phyloP scores from a whole-genome alignment of 2,797 vertebrate genomes.

The Steatocranus sp. region DNA sequence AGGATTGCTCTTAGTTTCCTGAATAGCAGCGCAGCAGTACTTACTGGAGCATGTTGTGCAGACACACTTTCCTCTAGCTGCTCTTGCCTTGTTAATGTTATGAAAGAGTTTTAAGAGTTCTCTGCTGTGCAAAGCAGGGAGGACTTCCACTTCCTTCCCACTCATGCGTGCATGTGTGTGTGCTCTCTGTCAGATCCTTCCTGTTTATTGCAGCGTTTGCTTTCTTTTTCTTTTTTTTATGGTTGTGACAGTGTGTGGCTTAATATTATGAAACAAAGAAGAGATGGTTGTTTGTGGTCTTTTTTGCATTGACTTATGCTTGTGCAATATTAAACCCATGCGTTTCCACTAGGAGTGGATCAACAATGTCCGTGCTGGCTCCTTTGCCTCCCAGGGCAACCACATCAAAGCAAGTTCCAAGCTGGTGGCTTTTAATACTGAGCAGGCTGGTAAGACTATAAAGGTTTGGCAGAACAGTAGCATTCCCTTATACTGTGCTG shows the following conservation, averaged over 20 bases:
- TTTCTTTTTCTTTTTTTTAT: background rate
- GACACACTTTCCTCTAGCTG: background rate
- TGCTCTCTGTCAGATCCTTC: conserved; percentile 51
- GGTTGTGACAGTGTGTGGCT: background rate
- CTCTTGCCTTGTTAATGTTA: conserved; percentile 39
- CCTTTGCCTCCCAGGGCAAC: conserved; percentile 76
- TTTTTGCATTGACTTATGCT: background rate
- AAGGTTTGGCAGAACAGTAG: background rate
- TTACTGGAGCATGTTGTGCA: background rate
- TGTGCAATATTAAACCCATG: background rate
- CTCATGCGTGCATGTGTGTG: background rate
- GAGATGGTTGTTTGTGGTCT: background rate
- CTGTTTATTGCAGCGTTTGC: conserved; percentile 40
- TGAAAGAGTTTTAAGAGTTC: conserved; percentile 47
- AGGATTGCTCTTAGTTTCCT: background rate
- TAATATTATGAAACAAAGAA: background rate
- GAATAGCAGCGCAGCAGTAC: background rate
- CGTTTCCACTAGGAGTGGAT: conserved; percentile 84
- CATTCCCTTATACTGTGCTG: background rate
- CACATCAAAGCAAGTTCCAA: conserved; percentile 85
- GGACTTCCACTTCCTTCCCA: conserved; percentile 62
- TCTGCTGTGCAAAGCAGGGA: conserved; percentile 35
- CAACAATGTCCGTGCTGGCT: conserved; percentile 74
- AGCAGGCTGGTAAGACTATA: conserved; percentile 78
- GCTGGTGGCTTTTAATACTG: conserved; percentile 82